A percentile compares a stretch with the other conserved stretches of the same genome.
Conservation (phyloP, 2,113 vertebrate species). For the Tychaedon coryphoeus region DNA sequence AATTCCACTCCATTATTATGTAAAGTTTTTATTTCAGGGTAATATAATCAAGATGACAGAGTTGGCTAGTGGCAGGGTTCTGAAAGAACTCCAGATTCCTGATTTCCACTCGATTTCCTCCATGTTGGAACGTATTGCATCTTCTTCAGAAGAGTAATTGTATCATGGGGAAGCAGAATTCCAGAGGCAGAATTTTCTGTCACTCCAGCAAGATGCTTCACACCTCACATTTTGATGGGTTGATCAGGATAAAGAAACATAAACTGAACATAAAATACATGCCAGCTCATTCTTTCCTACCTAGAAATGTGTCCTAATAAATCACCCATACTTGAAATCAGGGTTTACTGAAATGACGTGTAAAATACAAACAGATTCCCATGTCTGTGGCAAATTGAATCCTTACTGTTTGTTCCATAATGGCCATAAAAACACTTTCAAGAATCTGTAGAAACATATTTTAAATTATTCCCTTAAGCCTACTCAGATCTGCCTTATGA, state of each 20-base stretch:
- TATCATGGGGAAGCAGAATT: background rate
- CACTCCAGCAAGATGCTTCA: background rate
- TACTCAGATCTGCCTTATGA: constrained; percentile 16
- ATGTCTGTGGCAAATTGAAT: background rate
- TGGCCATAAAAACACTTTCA: background rate
- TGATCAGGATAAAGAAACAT: background rate
- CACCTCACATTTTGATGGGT: background rate
- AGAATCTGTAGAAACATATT: constrained; percentile 7
- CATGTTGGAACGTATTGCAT: background rate
- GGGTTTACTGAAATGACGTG: background rate
- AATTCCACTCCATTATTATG: background rate
- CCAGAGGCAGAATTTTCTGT: background rate
- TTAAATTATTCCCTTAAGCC: constrained; percentile 27
- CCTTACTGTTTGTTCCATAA: background rate
- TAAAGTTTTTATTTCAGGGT: background rate
- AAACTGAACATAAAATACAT: background rate
- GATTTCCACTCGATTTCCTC: background rate
- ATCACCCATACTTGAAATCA: background rate
- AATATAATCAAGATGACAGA: background rate
- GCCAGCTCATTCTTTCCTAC: background rate
- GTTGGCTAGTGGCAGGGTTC: background rate
- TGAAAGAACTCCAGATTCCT: background rate
- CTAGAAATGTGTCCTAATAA: background rate
- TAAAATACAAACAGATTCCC: background rate
- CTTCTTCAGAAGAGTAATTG: background rate